phyloP scores from a whole-genome alignment of 2,797 vertebrate species.

The Scomberomorus guttatus region DNA sequence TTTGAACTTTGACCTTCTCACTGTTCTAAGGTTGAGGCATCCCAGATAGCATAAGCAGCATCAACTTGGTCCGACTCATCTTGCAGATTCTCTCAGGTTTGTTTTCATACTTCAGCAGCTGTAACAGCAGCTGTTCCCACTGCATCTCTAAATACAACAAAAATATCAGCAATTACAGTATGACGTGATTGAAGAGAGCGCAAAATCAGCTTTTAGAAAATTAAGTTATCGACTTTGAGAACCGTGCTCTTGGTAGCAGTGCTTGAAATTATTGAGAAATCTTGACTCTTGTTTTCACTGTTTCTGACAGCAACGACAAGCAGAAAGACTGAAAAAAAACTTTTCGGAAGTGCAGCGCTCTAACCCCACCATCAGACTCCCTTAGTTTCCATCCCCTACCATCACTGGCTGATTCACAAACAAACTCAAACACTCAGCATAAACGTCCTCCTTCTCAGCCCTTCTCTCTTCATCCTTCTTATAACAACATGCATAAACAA shows the following conservation, averaged over 20 bases:
- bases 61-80: conserved; percentile 20
- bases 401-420: conserved; percentile 38
- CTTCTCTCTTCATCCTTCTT: conserved; percentile 42
- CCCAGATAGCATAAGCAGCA: background rate
- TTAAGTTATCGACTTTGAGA: background rate
- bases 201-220: background rate
- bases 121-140: conserved; percentile 5
- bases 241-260: background rate
- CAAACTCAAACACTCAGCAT: conserved; percentile 47
- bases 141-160: background rate
- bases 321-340: background rate
- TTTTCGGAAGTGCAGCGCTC: background rate
- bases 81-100: conserved; percentile 12
- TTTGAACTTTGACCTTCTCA: conserved; percentile 30
- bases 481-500: conserved; percentile 75
- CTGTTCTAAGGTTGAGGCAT: conserved; percentile 10
- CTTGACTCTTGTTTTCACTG: conserved; percentile 8
- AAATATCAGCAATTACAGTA: conserved; percentile 11
- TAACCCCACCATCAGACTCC: conserved; percentile 27
- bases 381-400: conserved; percentile 4
- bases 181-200: background rate
- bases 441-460: conserved; percentile 24
- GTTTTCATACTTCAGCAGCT: conserved; percentile 34
- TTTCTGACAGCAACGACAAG: conserved; percentile 14
- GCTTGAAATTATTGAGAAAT: background rate